Evolutionary conservation across 37 sponge, comb jelly and placozoan species (phyloP).

Genomic region (Bolinopsis microptera): DNA sequence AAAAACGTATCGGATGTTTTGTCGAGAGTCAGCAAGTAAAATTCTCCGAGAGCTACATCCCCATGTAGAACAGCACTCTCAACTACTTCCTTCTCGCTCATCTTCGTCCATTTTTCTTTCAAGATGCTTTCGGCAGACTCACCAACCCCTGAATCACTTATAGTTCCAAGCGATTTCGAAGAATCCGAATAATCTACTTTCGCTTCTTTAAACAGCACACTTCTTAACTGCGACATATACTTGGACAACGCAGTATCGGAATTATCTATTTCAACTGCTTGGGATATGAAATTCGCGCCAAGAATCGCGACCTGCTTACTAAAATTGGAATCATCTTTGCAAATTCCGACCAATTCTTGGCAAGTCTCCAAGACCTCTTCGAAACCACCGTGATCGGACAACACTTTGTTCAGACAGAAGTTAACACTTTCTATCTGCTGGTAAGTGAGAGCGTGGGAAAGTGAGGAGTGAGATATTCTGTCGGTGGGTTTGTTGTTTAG

Average conservation of each 20-base stretch:
- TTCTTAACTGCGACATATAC: not conserved
- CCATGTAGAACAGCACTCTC: not conserved
- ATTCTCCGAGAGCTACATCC: constrained; percentile 45
- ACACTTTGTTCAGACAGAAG: constrained; percentile 37
- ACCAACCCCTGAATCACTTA: not conserved
- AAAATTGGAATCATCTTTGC: not conserved
- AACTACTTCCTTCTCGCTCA: not conserved
- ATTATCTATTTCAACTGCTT: constrained; percentile 4
- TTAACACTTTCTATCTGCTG: constrained; percentile 60
- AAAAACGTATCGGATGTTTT: not conserved
- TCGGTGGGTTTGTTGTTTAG: constrained; percentile 50
- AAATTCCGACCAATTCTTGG: not conserved
- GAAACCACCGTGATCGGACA: not conserved
- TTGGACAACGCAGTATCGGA: not conserved
- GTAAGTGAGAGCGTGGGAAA: constrained; percentile 29
- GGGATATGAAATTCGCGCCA: constrained; percentile 37
- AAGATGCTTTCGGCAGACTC: not conserved
- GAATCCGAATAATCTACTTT: not conserved
- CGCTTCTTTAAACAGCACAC: not conserved
- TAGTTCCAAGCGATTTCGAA: not conserved
- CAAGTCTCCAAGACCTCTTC: not conserved
- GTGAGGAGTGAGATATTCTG: constrained; percentile 32
- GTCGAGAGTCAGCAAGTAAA: not conserved
- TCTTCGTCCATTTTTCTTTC: not conserved
- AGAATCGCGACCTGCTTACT: constrained; percentile 38